These are phyloP conservation scores for Nettapus auritus DNA, from an alignment of 2,113 vertebrate species.

Conservation along the genomic window DNA sequence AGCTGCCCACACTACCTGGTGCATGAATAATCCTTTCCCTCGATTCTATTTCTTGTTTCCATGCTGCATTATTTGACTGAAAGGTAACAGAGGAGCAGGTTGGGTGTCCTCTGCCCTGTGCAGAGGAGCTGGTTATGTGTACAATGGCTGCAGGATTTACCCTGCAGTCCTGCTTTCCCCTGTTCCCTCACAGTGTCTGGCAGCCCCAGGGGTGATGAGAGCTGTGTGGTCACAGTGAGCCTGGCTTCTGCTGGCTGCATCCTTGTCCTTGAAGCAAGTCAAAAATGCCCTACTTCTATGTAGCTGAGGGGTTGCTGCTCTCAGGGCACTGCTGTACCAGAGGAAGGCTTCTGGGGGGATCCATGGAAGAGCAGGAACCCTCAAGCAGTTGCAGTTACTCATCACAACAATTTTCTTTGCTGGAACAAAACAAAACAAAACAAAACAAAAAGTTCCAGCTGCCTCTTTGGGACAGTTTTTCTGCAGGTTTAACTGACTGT, in stretches of 20 bases:
- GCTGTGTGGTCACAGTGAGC: not conserved
- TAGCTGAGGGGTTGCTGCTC: not conserved
- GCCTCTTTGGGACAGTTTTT: not conserved
- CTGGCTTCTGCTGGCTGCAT: not conserved
- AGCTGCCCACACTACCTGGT: rapidly evolving
- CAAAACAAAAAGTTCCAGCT: not conserved
- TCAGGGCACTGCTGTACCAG: not conserved
- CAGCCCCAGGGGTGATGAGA: not conserved
- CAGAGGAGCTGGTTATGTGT: not conserved
- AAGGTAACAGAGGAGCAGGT: not conserved
- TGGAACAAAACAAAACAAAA: not conserved
- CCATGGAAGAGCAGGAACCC: rapidly evolving
- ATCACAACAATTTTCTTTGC: not conserved
- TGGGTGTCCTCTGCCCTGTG: not conserved
- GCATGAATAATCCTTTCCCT: not conserved
- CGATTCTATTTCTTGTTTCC: not conserved
- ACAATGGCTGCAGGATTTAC: not conserved
- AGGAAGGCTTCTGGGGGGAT: not conserved
- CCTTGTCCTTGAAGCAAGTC: not conserved
- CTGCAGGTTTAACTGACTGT: not conserved
- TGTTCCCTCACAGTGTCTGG: not conserved
- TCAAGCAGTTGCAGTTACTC: rapidly evolving
- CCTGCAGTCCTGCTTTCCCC: not conserved
- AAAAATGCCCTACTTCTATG: rapidly evolving
- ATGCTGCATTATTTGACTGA: not conserved